A percentile compares a stretch with the other conserved stretches of the same genome.
phyloP scores from a whole-genome alignment of 2,113 vertebrate species.

The Trochalopteron elliotii region DNA sequence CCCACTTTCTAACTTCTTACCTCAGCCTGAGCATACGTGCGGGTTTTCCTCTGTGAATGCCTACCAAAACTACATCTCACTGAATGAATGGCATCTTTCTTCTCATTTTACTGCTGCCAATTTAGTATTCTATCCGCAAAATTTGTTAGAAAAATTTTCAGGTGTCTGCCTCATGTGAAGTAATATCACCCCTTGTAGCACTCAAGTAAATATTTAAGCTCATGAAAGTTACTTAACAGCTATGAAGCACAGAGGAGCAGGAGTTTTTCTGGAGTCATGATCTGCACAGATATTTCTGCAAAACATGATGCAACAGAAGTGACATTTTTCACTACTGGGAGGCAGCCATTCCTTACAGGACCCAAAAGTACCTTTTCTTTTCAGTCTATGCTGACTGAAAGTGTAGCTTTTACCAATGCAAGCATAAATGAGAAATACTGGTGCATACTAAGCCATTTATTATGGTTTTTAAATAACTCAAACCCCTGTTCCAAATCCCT shows the following conservation, averaged over 20 bases:
- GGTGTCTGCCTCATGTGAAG: neutral
- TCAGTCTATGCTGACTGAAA: neutral
- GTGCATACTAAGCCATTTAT: neutral
- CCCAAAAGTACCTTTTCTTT: neutral
- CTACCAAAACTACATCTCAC: neutral
- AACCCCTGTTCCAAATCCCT: neutral
- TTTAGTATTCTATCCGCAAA: neutral
- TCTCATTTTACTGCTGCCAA: neutral
- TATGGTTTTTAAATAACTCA: neutral
- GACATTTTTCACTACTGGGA: neutral
- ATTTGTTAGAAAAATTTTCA: neutral
- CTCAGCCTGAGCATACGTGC: accelerated
- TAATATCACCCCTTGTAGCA: neutral
- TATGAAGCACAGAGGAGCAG: neutral
- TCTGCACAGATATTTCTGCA: neutral
- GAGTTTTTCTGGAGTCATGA: neutral
- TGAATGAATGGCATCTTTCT: neutral
- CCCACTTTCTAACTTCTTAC: neutral
- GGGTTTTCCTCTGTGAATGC: neutral
- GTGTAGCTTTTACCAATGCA: neutral
- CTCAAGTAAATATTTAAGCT: accelerated
- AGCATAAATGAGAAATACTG: neutral
- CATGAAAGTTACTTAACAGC: neutral
- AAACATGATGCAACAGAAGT: neutral
- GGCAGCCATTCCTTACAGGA: neutral